Percentiles rank a stretch among this genome's conserved stretches.
Evolutionary conservation across 2,888 invertebrate species (phyloP).

Genomic region (Neuroscelio doddi): DNA sequence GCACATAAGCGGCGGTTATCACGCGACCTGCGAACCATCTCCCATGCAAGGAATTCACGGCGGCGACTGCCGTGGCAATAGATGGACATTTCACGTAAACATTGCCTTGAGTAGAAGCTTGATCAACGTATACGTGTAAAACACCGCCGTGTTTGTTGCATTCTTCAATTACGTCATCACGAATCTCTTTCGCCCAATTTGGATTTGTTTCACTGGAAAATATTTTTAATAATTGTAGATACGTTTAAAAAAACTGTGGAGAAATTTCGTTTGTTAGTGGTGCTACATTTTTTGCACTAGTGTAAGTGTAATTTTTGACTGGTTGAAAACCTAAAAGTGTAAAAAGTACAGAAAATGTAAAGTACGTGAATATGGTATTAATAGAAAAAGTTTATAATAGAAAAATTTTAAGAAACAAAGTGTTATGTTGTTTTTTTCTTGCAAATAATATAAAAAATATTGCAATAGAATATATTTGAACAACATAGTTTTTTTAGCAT

Average conservation of each 20-base stretch:
- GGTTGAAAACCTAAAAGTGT: no score
- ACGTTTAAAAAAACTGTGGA: no score
- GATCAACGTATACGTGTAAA: constrained; percentile 95
- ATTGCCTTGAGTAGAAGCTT: constrained; percentile 94
- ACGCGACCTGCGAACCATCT: constrained; percentile 98
- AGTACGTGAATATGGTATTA: no score
- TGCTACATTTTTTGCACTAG: no score
- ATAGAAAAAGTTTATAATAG: neutral
- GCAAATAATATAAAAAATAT: constrained; percentile 2
- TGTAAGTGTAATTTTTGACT: no score
- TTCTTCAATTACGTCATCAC: constrained; percentile 98
- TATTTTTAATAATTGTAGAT: no score
- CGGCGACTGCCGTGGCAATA: constrained; percentile 95
- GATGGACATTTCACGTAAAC: constrained; percentile 99
- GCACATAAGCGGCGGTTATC: constrained; percentile 98
- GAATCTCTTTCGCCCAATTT: constrained; percentile 93
- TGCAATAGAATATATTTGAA: neutral
- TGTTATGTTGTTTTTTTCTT: constrained; percentile 28
- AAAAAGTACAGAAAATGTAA: no score
- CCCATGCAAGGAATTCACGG: constrained; percentile 97
- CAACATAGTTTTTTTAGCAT: constrained; percentile 60
- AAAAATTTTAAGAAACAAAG: neutral
- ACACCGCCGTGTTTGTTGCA: constrained; percentile 98
- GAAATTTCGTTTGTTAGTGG: no score
- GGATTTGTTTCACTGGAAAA: constrained; percentile 81